Base-by-base conservation (phyloP, 92 coral and sea anemone genomes). In the Porites evermanni region DNA sequence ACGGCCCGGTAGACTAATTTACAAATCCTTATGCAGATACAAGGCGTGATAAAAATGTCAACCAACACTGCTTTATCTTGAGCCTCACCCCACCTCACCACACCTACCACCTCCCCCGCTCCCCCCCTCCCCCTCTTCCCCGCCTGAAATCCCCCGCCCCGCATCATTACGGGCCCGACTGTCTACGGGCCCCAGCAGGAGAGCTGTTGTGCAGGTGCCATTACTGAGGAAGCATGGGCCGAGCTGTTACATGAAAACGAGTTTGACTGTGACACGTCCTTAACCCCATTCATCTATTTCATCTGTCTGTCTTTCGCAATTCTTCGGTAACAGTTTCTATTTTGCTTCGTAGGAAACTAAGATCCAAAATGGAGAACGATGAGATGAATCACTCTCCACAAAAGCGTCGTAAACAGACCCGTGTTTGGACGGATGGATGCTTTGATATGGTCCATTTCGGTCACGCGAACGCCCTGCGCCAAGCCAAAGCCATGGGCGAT, bases 371-470 rank as follows among this genome's bases (percentile, higher is more conserved):
- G 82, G 83, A 74, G 7, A 61, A 74, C 80, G 29, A 64, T 26
- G 80, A 83, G 53, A 20, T 16, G 0, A 23, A 61, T 64, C 71
- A 50, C 52, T 9, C 18, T 16, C 65, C 23, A 44, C 72, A 67
- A 70, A 95, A 95, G 89, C 92, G 95, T 2, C 83, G 76, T 20
- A 95, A 85, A 87, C 98, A 93, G 85, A 89, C 92, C 75, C 94
- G 99, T 51, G 99, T 97, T 18, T 97, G 99, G 99, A 93, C 98
- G 23, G 99, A 97, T 78, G 99, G 99, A 79, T 97, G 99, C 72
- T 97, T 95, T 67, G 99, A 97, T 85, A 97, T 97, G 99, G 99
- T 96, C 3, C 99, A 97, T 67, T 97, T 97, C 79, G 99, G 99
- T 68, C 99, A 97, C 95, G 99, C 99, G 53, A 97, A 97, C 88